A percentile compares a stretch with the other conserved stretches of the same genome.
Conservation (phyloP, 2,797 vertebrate genomes). For the Manis pentadactyla region DNA sequence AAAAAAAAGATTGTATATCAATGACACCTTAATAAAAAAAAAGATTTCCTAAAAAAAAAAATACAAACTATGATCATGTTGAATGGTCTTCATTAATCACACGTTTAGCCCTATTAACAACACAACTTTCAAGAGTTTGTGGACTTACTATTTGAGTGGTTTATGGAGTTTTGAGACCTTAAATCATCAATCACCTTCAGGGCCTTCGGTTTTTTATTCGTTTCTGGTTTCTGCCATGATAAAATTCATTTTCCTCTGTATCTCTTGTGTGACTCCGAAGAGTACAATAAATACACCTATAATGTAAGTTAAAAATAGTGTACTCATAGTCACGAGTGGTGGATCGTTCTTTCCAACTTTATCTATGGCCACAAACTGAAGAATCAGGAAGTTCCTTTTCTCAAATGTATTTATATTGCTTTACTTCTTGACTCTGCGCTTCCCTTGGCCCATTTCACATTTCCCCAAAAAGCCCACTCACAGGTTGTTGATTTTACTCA, state of each 20-base stretch:
- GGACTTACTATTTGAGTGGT: neutral
- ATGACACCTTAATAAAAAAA: too few species aligned
- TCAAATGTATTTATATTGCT: neutral
- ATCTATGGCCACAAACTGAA: neutral
- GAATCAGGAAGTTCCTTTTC: neutral
- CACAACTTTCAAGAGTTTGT: neutral
- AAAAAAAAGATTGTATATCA: too few species aligned
- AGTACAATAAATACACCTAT: neutral
- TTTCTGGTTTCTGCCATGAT: neutral
- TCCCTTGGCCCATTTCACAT: neutral
- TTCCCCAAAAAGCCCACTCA: neutral
- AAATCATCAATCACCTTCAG: neutral
- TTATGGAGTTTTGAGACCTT: constrained; percentile 29
- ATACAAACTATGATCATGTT: neutral
- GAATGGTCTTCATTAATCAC: neutral
- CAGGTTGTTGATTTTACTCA: neutral
- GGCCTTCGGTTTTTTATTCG: constrained; percentile 7
- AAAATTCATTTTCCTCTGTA: neutral
- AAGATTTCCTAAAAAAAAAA: too few species aligned
- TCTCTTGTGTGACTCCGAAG: neutral
- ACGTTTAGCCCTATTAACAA: neutral
- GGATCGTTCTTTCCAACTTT: neutral
- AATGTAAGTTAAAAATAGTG: neutral
- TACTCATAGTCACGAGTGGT: neutral
- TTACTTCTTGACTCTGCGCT: neutral